Base-by-base conservation (phyloP, 2,888 invertebrate species). In the Chaetogeoica ovagalla region DNA sequence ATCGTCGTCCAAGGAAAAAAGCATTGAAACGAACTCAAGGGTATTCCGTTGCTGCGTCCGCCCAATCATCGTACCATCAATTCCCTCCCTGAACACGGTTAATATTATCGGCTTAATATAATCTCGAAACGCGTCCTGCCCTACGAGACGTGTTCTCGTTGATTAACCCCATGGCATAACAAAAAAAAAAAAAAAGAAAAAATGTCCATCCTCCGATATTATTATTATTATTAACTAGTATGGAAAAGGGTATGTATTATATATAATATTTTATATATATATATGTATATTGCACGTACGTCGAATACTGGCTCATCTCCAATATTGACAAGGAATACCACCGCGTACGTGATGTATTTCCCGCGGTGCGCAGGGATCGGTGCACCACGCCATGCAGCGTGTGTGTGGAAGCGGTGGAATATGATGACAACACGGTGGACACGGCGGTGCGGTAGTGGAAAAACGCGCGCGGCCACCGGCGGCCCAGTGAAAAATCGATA, bases 21-120 rank as follows among this genome's bases (percentile, higher is more conserved):
- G 43, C 68, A 68, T 68, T 59, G 66, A 48, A 68, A 59, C 21
- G 48, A 76, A 68, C 66, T 76, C n/a, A 8, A 76, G 75, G 59
- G 75, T 43, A 60, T 68, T 57, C 52, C 48, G 62, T 60, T 48
- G n/a, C n/a, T n/a, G n/a, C n/a, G n/a, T n/a, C n/a, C n/a, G n/a
- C n/a, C n/a, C n/a, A 55, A 48, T 21, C 43, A 37, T 39, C 37
- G 30, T 62, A n/a, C 63, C n/a, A n/a, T n/a, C n/a, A n/a, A n/a
- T n/a, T 7, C 37, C 8, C 30, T 30, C 60, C 37, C 55, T 77
- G 71, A 57, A 79, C 43, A 62, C 57, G 52, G 79, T 79, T 71
- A 79, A 71, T 79, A 79, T 63, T 71, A 71, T 79, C 79, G 39
- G 69, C 77, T 77, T 77, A 70, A 77, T 77, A 70, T 79, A 79